Evolutionary conservation across 23 tunicate genomes (phyloP).

Genomic region (Diplosoma virens): DNA sequence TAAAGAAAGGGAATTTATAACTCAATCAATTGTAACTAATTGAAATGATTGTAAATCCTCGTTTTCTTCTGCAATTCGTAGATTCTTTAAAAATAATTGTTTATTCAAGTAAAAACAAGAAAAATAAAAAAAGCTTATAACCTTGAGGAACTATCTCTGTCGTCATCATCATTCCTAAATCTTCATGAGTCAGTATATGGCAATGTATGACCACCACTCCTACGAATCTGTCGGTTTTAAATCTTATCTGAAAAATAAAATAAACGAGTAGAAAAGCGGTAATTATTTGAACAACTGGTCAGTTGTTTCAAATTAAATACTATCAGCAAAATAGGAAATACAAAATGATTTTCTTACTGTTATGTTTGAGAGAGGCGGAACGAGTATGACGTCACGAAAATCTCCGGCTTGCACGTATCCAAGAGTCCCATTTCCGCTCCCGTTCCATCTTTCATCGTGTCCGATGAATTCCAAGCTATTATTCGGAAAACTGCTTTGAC

Average conservation of each 20-base stretch:
- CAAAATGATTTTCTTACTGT: slow-evolving; percentile 38
- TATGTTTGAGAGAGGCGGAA: slow-evolving; percentile 65
- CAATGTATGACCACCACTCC: slow-evolving; percentile 51
- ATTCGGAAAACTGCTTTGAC: too few species aligned
- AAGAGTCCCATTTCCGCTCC: too few species aligned
- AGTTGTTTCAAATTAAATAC: too few species aligned
- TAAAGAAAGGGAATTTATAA: too few species aligned
- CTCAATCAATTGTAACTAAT: too few species aligned
- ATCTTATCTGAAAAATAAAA: slow-evolving; percentile 44
- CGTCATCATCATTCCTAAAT: slow-evolving; percentile 56
- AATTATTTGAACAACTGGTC: too few species aligned
- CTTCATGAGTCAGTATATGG: slow-evolving; percentile 44
- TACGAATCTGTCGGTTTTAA: slow-evolving; percentile 27
- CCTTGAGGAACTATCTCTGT: slow-evolving; percentile 35
- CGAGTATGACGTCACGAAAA: slow-evolving; percentile 55
- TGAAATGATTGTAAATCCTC: too few species aligned
- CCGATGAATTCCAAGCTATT: too few species aligned
- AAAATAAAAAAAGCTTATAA: neutral
- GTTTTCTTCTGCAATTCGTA: too few species aligned
- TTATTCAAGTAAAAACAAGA: neutral
- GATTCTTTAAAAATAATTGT: too few species aligned
- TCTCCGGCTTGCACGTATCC: slow-evolving; percentile 45
- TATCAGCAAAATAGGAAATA: neutral
- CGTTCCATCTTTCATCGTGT: too few species aligned
- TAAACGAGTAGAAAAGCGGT: too few species aligned